Base-by-base conservation (phyloP, 2,888 invertebrate species). In the Dryadula phaetusa region DNA sequence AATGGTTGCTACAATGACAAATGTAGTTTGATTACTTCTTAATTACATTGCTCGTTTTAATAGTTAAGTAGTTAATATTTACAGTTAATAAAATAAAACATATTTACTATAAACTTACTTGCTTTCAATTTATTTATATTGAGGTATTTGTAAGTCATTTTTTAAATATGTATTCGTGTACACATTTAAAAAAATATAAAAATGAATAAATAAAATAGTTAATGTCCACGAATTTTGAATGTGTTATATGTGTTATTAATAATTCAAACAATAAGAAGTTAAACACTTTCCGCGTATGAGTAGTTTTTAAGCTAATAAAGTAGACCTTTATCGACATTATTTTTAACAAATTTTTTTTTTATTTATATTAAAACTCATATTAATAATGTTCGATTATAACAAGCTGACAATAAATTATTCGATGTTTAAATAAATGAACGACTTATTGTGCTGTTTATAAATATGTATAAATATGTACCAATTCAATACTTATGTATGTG, bases 381-480 rank as follows among this genome's bases (percentile, higher is more conserved):
- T n/a, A 49, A 28, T 28, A 16, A 8, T 49, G 25, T 49, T 10
- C 12, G 25, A 49, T 10, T 6, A 25, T 4, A 49, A 28, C 4
- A 7, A 47, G n/a, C 2, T 22, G 16, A 16, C 10, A 16, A 16
- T 14, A 52, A 52, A 16, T 16, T 52, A 52, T 52, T 52, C 12
- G 16, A 16, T 32, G n/a, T 40, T 40, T n/a, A 56, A 56, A 56
- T 40, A 56, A 56, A 56, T 22, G 10, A 37, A n/a, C 20, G 8
- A 34, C 49, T 44, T 61, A 61, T 65, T 63, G 64, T 60, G 46
- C 34, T 64, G 52, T 49, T 52, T 53, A 12, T 62, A 40, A 67
- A 56, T 69, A 52, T 52, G 52, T 32, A 66, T 66, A 62, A 71
- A 67, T 66, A 58, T 52, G 37, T 62, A 49, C 63, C 47, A 46